Conservation (phyloP, 2,888 invertebrate species). For the Protophormia terraenovae region DNA sequence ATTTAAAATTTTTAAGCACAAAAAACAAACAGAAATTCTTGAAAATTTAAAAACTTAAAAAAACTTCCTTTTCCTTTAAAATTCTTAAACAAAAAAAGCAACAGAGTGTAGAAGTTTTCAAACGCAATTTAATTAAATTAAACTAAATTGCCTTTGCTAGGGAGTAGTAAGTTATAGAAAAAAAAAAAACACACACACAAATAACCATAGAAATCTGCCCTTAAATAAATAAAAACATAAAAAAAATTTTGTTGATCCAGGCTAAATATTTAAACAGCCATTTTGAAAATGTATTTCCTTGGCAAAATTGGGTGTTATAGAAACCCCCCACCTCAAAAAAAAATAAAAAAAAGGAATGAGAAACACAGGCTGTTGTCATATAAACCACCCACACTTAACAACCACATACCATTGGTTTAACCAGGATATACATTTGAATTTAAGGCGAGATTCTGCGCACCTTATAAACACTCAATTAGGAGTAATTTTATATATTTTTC, state of each 20-base stretch:
- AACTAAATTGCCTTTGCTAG: constrained; percentile 13
- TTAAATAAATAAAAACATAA: constrained; percentile 31
- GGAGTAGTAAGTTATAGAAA: neutral
- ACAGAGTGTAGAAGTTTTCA: neutral
- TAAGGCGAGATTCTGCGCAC: constrained; percentile 69
- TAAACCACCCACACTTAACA: constrained; percentile 55
- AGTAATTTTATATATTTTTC: constrained; percentile 31
- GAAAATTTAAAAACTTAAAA: neutral
- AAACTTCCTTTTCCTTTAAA: neutral
- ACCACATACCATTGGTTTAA: constrained; percentile 65
- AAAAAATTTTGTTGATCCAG: constrained; percentile 44
- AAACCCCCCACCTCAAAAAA: no score
- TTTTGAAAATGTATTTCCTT: constrained; percentile 75
- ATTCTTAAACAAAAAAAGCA: neutral
- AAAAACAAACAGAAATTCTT: neutral
- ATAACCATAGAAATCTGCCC: constrained; percentile 43
- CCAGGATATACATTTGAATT: constrained; percentile 54
- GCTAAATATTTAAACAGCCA: constrained; percentile 80
- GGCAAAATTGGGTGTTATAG: constrained; percentile 23
- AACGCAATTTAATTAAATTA: constrained; percentile 60
- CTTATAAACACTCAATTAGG: constrained; percentile 66
- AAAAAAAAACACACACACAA: neutral
- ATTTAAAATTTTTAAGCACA: no score
- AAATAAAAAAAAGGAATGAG: neutral
- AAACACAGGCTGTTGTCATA: constrained; percentile 47